Evolutionary conservation across 2,888 invertebrate genomes (phyloP).

Genomic region (Dolomedes plantarius): DNA sequence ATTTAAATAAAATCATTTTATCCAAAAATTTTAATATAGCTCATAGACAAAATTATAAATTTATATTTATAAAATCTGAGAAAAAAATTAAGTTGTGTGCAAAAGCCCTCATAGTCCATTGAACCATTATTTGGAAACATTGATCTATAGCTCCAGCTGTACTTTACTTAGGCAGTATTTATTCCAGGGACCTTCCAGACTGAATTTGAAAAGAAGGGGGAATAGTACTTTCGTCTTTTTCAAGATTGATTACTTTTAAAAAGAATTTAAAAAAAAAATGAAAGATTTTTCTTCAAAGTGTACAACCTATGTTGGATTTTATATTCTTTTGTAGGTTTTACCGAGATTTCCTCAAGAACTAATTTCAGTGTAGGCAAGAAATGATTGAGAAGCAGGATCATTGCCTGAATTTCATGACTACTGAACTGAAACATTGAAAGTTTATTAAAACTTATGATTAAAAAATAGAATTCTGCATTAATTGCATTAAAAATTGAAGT

Average conservation of each 20-base stretch:
- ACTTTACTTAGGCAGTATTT: background rate
- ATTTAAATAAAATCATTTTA: too few relatives aligned
- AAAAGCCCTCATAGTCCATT: background rate
- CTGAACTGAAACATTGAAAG: too few relatives aligned
- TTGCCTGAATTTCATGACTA: too few relatives aligned
- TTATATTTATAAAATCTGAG: too few relatives aligned
- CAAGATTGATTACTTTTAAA: slow-evolving; percentile 5
- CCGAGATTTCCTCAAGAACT: background rate
- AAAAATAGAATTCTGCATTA: too few relatives aligned
- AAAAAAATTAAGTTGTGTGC: too few relatives aligned
- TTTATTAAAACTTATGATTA: too few relatives aligned
- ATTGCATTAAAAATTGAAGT: too few relatives aligned
- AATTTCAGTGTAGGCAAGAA: background rate
- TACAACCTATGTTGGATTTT: background rate
- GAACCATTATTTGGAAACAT: background rate
- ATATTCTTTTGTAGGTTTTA: background rate
- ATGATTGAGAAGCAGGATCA: too few relatives aligned
- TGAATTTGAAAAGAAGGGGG: background rate
- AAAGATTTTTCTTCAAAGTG: background rate
- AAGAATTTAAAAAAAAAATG: background rate
- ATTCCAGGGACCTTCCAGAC: background rate
- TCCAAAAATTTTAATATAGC: too few relatives aligned
- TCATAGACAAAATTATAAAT: too few relatives aligned
- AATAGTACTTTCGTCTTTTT: background rate
- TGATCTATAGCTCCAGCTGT: background rate